Percentiles rank a stretch among this genome's conserved stretches.
Evolutionary conservation across 2,888 invertebrate species (phyloP).

Genomic region (Volucella inanis): DNA sequence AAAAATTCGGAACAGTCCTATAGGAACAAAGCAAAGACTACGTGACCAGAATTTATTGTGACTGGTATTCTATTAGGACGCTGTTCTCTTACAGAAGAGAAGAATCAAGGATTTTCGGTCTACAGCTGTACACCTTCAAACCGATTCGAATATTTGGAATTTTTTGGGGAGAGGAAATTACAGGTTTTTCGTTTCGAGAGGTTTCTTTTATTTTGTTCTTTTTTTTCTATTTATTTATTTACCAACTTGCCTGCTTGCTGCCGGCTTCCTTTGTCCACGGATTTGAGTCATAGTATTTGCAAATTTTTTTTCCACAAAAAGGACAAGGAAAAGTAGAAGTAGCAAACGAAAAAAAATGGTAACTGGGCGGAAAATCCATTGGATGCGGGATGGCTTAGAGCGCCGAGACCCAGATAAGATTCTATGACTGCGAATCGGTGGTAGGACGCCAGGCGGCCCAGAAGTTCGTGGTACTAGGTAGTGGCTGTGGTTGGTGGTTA

Average conservation of each 20-base stretch:
- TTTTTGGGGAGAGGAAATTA: constrained; percentile 59
- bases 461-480: neutral
- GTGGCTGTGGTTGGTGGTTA: neutral
- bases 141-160: constrained; percentile 62
- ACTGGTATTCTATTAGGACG: constrained; percentile 70
- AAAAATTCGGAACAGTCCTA: constrained; percentile 65
- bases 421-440: constrained; percentile 56
- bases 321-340: neutral
- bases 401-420: constrained; percentile 68
- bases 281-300: constrained; percentile 64
- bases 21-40: constrained; percentile 66
- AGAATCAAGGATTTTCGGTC: constrained; percentile 68
- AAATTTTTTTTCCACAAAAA: constrained; percentile 62
- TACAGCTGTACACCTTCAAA: constrained; percentile 55
- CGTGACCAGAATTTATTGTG: constrained; percentile 73
- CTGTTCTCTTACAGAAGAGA: constrained; percentile 35
- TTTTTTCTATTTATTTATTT: constrained; percentile 69
- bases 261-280: constrained; percentile 57
- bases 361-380: constrained; percentile 62
- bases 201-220: constrained; percentile 18
- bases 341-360: constrained; percentile 34
- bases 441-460: constrained; percentile 11
- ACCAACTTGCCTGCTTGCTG: constrained; percentile 53
- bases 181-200: constrained; percentile 58
- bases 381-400: constrained; percentile 57